Base-by-base conservation (phyloP, 2,888 invertebrate species). In the Coecobrya sp. region DNA sequence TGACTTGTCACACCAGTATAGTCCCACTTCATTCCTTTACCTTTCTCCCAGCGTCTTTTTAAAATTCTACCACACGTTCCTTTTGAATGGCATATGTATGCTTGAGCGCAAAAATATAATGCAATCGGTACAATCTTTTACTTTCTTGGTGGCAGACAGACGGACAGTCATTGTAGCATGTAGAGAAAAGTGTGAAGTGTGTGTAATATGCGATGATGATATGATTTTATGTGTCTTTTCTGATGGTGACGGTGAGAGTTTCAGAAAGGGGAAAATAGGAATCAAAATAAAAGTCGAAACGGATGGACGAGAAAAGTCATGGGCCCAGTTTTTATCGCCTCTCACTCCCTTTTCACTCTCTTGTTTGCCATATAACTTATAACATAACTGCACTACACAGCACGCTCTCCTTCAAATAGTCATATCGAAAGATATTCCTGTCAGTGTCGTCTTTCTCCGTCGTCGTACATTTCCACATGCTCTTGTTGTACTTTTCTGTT, bases 311-410 rank as follows among this genome's bases (percentile, higher is more conserved):
- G 27, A 79, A 89, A 92, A 92, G 92, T 92, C 92, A 89, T 52
- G 86, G 81, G 81, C 87, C 81, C 90, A 91, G 65, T 93, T 90
- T 93, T 89, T 93, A 92, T 93, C 93, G 65, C 81, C 76, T 36
- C 59, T 45, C 68, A 55, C 86, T 49, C 65, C 68, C 22, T 73
- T 86, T 73, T 86, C 49, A 68, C 73, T 49, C 19, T 76, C 45
- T 79, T 25, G 30, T 86, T 55, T 70, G 42, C 4, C 13, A 49
- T 19, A 27, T 45, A 49, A 84, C 16, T 2, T 68, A 70, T 11
- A 70, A 42, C n/a, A 30, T 52, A 16, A 19, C 2, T n/a, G 52
- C 30, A 62, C 30, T n/a, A 5, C 13, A 52, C 30, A 3, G 4
- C 42, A 36, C 5, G 4, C 36, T 36, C 36, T 70, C 13, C 7